phyloP scores from a whole-genome alignment of 2,113 vertebrate species.

The Orthochromis malagaraziensis region DNA sequence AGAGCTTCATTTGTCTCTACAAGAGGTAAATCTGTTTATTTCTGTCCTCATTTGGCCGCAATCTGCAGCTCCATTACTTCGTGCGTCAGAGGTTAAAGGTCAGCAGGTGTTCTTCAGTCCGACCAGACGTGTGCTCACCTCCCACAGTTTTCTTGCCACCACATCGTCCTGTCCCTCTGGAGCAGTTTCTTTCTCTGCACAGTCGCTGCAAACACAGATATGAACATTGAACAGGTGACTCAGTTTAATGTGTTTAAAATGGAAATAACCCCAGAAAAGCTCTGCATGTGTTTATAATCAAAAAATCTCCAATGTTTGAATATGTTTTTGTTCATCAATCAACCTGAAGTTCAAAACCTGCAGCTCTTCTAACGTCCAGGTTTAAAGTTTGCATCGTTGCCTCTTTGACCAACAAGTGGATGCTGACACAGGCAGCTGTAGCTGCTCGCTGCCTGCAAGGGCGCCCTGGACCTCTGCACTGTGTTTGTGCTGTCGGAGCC shows the following conservation, averaged over 20 bases:
- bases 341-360: not conserved
- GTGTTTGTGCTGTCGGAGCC: not conserved
- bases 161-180: constrained; percentile 56
- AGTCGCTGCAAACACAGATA: constrained; percentile 56
- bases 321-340: not conserved
- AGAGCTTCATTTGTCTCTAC: not conserved
- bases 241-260: not conserved
- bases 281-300: too few relatives aligned
- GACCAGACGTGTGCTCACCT: constrained; percentile 65
- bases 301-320: not conserved
- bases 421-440: not conserved
- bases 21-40: not conserved
- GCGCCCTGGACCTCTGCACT: not conserved
- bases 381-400: not conserved
- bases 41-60: not conserved
- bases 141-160: constrained; percentile 58
- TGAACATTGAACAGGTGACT: not conserved
- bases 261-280: not conserved
- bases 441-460: not conserved
- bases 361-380: not conserved
- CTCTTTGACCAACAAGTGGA: not conserved
- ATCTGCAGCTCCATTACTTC: not conserved
- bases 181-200: constrained; percentile 43
- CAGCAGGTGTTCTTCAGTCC: constrained; percentile 56
- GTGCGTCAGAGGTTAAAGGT: constrained; percentile 67